Evolutionary conservation across 2,113 vertebrate genomes (phyloP).

Genomic region (Vireo altiloquus): DNA sequence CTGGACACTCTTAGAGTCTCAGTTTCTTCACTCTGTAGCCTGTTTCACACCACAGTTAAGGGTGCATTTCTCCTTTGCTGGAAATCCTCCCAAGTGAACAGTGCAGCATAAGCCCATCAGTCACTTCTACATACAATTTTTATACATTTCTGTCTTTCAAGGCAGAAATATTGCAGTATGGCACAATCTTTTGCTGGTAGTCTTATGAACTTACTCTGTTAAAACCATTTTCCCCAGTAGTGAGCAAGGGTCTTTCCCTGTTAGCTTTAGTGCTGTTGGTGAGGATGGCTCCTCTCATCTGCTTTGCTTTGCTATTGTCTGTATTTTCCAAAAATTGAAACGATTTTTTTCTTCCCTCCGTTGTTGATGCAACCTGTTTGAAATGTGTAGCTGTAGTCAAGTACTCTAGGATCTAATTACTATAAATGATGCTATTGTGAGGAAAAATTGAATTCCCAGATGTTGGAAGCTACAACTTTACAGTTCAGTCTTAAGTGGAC

Average conservation of each 20-base stretch:
- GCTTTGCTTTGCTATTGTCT: neutral
- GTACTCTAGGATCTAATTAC: neutral
- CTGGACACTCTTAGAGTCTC: neutral
- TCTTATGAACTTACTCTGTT: neutral
- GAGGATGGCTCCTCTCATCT: neutral
- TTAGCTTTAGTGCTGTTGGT: neutral
- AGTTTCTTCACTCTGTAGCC: neutral
- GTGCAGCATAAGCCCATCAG: neutral
- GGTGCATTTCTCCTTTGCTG: neutral
- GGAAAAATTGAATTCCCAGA: neutral
- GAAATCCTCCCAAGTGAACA: neutral
- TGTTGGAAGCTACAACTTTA: neutral
- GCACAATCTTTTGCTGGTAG: neutral
- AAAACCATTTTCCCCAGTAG: neutral
- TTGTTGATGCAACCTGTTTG: neutral
- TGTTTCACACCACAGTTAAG: neutral
- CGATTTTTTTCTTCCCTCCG: neutral
- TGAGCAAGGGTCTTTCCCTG: neutral
- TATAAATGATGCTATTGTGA: neutral
- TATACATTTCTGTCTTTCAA: neutral
- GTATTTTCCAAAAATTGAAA: neutral
- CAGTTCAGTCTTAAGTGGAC: neutral
- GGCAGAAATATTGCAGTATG: neutral
- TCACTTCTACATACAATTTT: neutral
- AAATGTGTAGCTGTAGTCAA: neutral